These are phyloP conservation scores for Campylomormyrus tamandua DNA, from an alignment of 2,113 vertebrate genomes.

Conservation along the genomic window DNA sequence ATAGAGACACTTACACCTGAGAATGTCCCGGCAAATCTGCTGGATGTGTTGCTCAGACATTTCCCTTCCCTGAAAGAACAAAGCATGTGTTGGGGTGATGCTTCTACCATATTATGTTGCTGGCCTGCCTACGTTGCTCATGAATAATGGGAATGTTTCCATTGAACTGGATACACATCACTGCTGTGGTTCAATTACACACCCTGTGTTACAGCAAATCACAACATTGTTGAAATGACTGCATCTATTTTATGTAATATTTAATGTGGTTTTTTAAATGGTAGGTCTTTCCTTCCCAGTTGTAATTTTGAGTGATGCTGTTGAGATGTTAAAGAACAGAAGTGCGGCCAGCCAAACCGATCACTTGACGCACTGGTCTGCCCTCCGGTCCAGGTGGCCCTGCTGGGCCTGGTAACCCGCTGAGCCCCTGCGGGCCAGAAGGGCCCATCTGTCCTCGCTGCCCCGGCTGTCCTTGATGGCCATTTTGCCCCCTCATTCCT, in stretches of 20 bases:
- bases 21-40: conserved; percentile 82
- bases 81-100: neutral
- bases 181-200: no score
- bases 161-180: neutral
- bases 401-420: conserved; percentile 63
- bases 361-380: conserved; percentile 53
- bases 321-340: neutral
- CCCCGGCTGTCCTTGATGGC: conserved; percentile 76
- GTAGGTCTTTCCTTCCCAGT: neutral
- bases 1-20: conserved; percentile 73
- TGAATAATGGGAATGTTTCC: neutral
- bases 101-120: neutral
- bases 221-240: neutral
- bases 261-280: neutral
- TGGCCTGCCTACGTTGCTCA: neutral
- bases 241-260: neutral
- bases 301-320: neutral
- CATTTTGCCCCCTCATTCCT: conserved; percentile 68
- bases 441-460: conserved; percentile 66
- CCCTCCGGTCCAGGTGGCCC: conserved; percentile 79
- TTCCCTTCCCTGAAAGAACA: conserved; percentile 65
- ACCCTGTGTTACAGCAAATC: neutral
- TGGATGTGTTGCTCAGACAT: conserved; percentile 85
- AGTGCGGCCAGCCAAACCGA: no score
- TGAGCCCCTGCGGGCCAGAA: conserved; percentile 66